Evolutionary conservation across 2,888 invertebrate species (phyloP), one percentile per base, ranked within the genome.

Genomic region (Pantelozetes paolii): DNA sequence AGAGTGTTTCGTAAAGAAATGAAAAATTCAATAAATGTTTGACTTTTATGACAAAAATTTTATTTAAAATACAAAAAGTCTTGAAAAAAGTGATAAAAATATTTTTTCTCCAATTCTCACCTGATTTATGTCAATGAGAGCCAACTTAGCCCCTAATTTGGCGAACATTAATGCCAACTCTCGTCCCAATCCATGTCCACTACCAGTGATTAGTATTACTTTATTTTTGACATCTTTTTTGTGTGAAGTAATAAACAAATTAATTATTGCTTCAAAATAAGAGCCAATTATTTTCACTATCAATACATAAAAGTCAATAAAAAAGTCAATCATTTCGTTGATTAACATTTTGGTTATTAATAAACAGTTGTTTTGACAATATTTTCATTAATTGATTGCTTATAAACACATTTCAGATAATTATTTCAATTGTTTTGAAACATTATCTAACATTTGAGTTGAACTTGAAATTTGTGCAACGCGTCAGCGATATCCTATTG

Each of bases 131-230:
- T 74, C 74, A 42, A 74, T 18, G 23, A 74, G 32, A 15, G 72
- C 72, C n/a, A 74, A 40, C 28, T 72, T 72, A 20, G 48, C 48
- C 3, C 72, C 74, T 18, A 72, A n/a, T 57, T 30, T 48, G 15
- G 72, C 42, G 23, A 71, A 72, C 8, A 71, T 26, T 6, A 74
- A 3, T 9, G 74, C 62, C 32, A 74, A 26, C 28, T 74, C 72
- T 26, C 67, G 42, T 8, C 74, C 74, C 23, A 74, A 64, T 62
- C 74, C 74, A 67, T 72, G 71, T 18, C 74, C 74, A 36, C 48
- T 48, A 18, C 74, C 74, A 20, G 74, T 74, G 5, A 74, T 70
- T 5, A 74, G 45, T 3, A 59, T 42, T 1, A 72, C 71, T 54
- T 72, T 64, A 64, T 72, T 72, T 45, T 59, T 26, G 26, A 72